Evolutionary conservation across 35 echinoderm and acorn worm genomes (phyloP), one percentile per base, ranked within the genome.

Genomic region (Amphiura filiformis): DNA sequence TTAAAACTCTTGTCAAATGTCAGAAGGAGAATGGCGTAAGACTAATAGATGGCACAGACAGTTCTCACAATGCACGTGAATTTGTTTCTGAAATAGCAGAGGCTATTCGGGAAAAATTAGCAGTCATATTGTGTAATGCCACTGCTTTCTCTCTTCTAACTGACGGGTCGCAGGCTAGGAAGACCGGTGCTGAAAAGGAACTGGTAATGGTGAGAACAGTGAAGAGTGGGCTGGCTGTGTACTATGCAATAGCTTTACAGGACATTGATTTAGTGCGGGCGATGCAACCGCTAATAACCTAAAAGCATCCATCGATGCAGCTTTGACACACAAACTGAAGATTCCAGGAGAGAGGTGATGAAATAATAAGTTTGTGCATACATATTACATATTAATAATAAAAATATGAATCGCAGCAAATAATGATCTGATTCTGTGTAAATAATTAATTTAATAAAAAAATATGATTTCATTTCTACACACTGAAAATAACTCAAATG

Each of bases 261-360:
- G 89, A 95, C 35, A 84, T 95, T 39, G 93, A 95, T 75, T 42
- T 35, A 35, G 84, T 84, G n/a, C n/a, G 78, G 89, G 93, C 3
- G 89, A 95, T 75, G 84, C 88, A 41, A 91, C 38, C 84, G 89
- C 89, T 13, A 86, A 88, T 75, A 91, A 91, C 77, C 41, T 95
- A 0, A 34, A 90, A 17, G 30, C 37, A 34, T 87, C 80, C 17
- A 86, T 95, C 37, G 75, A 95, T 30, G 44, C 87, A 41, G 57
- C 40, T 56, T 91, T 32, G 82, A 75, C 23, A 84, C 65, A 15
- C 22, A 23, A 52, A 35, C n/a, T 52, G 86, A 91, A 70, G 61
- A 70, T 70, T 23, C 61, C 61, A 20, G 44, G 44, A 52, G 44
- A 52, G 20, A 52, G 44, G 44, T 52, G 44, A 52, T 7, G 7